phyloP scores from a whole-genome alignment of 2,888 invertebrate genomes.

The Eupithecia dodoneata region DNA sequence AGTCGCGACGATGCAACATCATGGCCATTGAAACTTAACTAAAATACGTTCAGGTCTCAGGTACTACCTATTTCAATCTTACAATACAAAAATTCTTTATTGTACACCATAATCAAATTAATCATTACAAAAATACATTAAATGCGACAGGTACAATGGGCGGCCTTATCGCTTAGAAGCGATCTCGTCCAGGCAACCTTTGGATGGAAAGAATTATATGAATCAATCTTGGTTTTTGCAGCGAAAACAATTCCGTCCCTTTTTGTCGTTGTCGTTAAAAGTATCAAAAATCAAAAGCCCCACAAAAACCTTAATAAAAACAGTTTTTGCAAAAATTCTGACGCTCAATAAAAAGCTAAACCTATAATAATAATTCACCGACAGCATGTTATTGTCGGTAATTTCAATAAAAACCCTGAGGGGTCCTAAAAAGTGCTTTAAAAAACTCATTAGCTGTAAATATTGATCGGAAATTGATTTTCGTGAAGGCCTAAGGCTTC shows the following conservation, averaged over 20 bases:
- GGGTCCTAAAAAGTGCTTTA: conserved; percentile 41
- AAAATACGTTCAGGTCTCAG: not conserved
- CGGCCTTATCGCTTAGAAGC: too few species aligned
- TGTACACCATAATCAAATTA: too few species aligned
- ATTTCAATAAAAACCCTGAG: conserved; percentile 40
- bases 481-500: conserved; percentile 24
- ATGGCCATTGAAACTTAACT: too few species aligned
- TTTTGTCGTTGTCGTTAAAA: not conserved
- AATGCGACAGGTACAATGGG: too few species aligned
- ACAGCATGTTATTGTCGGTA: conserved; percentile 28
- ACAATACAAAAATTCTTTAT: too few species aligned
- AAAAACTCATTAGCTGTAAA: conserved; percentile 45
- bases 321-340: conserved; percentile 8
- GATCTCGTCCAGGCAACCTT: too few species aligned
- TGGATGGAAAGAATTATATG: too few species aligned
- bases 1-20: too few species aligned
- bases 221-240: not conserved
- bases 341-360: conserved; percentile 5
- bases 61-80: too few species aligned
- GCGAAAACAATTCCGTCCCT: not conserved
- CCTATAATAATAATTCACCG: conserved; percentile 22
- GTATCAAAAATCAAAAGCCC: not conserved
- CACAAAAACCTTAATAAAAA: conserved; percentile 12
- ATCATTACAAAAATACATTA: too few species aligned
- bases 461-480: conserved; percentile 45